phyloP scores from a whole-genome alignment of 2,888 invertebrate species.

The Prosopocoilus inquinatus region DNA sequence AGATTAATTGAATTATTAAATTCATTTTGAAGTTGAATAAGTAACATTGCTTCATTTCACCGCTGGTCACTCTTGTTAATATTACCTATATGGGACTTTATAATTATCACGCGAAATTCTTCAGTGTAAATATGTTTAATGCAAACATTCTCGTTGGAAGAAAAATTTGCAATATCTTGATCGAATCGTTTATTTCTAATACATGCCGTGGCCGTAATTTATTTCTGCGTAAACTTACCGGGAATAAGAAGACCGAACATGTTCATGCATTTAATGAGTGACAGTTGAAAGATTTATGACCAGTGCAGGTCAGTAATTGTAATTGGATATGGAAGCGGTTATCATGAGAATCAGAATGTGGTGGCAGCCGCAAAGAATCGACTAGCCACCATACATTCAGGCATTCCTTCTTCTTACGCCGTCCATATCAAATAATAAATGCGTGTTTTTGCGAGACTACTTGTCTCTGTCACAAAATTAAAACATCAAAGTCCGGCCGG shows the following conservation, averaged over 20 bases:
- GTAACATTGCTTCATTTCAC: too few relatives aligned
- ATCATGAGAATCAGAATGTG: conserved; percentile 28
- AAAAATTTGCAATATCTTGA: too few relatives aligned
- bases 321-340: conserved; percentile 36
- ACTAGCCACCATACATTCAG: conserved; percentile 19
- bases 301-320: conserved; percentile 33
- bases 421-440: conserved; percentile 30
- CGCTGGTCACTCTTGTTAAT: too few relatives aligned
- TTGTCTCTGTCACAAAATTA: conserved; percentile 28
- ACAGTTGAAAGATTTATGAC: conserved; percentile 34
- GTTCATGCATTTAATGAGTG: conserved; percentile 33
- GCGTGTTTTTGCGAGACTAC: conserved; percentile 19
- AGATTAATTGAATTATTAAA: too few relatives aligned
- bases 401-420: conserved; percentile 21
- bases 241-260: conserved; percentile 20
- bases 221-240: conserved; percentile 14
- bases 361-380: conserved; percentile 18
- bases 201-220: conserved; percentile 14
- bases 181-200: too few relatives aligned
- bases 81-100: too few relatives aligned
- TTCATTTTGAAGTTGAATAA: too few relatives aligned
- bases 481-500: conserved; percentile 32
- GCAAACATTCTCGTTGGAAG: too few relatives aligned
- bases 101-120: too few relatives aligned
- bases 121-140: too few relatives aligned